These are phyloP conservation scores for Progne subis DNA, from an alignment of 2,113 vertebrate species.

Conservation along the genomic window DNA sequence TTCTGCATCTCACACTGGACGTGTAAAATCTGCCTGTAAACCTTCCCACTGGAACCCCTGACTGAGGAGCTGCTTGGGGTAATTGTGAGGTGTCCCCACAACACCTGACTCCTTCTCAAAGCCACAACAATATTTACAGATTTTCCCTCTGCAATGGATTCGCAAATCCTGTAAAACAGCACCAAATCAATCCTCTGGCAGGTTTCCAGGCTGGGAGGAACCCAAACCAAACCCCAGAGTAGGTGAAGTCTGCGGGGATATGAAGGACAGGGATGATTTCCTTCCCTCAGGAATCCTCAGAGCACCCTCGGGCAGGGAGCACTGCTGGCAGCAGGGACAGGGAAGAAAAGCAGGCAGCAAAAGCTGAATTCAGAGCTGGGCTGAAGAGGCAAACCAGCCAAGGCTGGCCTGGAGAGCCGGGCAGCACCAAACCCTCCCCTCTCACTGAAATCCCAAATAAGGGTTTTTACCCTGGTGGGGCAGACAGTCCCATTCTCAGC, in stretches of 20 bases:
- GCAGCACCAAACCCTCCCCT: background rate
- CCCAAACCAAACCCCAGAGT: background rate
- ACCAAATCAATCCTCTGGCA: background rate
- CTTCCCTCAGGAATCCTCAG: background rate
- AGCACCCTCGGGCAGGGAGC: background rate
- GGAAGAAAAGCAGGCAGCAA: background rate
- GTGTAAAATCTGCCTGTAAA: background rate
- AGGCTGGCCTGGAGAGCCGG: background rate
- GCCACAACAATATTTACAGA: background rate
- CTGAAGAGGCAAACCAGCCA: background rate
- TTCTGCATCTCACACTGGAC: background rate
- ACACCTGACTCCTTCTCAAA: background rate
- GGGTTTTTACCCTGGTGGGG: background rate
- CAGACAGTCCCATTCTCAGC: background rate
- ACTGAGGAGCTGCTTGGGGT: background rate
- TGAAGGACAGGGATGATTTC: background rate
- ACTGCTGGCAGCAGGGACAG: background rate
- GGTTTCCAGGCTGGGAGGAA: background rate
- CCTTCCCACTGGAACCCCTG: background rate
- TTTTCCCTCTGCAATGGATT: background rate
- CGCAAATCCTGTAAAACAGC: background rate
- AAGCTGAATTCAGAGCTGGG: background rate
- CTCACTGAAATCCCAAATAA: background rate
- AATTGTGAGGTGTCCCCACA: background rate
- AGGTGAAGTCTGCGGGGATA: background rate